A percentile compares a stretch with the other conserved stretches of the same genome.
Evolutionary conservation across 1,140 invertebrate genomes (phyloP).

Genomic region (Galendromus occidentalis): DNA sequence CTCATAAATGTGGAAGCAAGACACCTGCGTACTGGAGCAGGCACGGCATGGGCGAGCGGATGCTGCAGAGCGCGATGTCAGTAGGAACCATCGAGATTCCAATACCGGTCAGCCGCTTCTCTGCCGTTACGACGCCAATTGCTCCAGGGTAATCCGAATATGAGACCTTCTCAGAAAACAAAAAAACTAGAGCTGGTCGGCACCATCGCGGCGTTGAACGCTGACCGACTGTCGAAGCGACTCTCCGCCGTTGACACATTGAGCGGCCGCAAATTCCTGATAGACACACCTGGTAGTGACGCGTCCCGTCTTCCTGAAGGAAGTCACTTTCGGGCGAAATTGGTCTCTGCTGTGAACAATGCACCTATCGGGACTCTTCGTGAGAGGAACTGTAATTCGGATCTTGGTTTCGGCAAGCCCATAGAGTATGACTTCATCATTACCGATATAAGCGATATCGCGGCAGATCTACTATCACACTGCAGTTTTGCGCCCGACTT

Average conservation of each 20-base stretch:
- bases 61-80: no score
- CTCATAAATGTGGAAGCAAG: no score
- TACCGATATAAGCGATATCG: conserved; percentile 16
- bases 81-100: no score
- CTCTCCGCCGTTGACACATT: conserved; percentile 13
- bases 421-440: conserved; percentile 14
- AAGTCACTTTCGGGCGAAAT: not conserved
- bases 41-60: no score
- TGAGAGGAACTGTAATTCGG: not conserved
- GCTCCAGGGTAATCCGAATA: no score
- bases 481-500: conserved; percentile 12
- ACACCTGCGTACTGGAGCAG: no score
- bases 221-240: not conserved
- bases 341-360: conserved; percentile 12
- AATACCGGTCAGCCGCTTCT: no score
- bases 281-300: conserved; percentile 15
- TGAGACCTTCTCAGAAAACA: no score
- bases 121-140: no score
- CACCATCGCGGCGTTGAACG: no score
- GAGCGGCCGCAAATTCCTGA: conserved; percentile 2
- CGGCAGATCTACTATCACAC: conserved; percentile 14
- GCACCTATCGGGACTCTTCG: conserved; percentile 12
- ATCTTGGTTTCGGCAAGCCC: not conserved
- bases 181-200: no score
- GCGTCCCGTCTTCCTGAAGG: not conserved